These are phyloP conservation scores for Heptranchias perlo DNA, from an alignment of 2,113 vertebrate genomes.

Conservation along the genomic window DNA sequence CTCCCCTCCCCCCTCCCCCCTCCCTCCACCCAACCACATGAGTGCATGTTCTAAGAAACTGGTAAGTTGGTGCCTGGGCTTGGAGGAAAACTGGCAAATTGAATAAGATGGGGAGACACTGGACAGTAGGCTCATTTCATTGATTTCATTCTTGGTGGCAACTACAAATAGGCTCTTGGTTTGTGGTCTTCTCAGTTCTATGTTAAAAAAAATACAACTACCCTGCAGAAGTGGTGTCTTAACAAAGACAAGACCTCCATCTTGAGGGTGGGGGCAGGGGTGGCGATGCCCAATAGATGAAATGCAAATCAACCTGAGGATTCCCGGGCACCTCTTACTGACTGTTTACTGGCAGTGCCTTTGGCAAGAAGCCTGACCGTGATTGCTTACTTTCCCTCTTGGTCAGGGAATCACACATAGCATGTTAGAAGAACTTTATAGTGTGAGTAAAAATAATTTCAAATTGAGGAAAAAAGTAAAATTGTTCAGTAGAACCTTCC, in stretches of 20 bases:
- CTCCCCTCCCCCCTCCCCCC: neutral
- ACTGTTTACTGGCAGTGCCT: neutral
- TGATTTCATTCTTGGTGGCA: neutral
- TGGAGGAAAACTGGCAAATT: neutral
- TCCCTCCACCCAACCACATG: no score
- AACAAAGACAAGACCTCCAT: neutral
- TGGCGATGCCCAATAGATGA: neutral
- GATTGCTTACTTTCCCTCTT: neutral
- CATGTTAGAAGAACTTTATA: neutral
- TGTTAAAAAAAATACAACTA: neutral
- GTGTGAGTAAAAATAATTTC: neutral
- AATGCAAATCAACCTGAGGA: neutral
- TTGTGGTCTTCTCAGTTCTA: neutral
- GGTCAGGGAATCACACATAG: neutral
- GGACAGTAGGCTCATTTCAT: neutral
- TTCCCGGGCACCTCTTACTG: neutral
- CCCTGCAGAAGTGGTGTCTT: neutral
- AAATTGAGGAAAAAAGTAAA: neutral
- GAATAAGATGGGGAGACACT: neutral
- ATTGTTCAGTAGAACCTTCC: neutral
- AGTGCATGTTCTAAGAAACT: neutral
- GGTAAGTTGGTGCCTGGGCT: no score
- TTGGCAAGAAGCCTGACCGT: neutral
- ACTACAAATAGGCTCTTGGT: neutral
- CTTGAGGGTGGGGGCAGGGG: neutral